phyloP scores from a whole-genome alignment of 2,888 invertebrate genomes.

The Ephialtes manifestator region DNA sequence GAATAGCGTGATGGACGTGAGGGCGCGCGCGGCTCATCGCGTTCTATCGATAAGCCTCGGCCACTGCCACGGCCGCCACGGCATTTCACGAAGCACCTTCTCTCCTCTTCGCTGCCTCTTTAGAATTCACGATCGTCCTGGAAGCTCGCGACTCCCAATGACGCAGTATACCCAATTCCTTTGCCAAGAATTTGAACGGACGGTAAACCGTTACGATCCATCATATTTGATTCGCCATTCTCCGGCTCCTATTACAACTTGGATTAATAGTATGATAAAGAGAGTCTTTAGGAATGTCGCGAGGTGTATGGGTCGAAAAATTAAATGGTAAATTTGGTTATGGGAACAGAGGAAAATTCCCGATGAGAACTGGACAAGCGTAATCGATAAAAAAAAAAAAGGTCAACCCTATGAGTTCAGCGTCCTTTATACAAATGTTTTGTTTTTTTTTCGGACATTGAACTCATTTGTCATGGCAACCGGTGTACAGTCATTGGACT shows the following conservation, averaged over 20 bases:
- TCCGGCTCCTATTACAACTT: conserved; percentile 1
- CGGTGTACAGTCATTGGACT: too few relatives aligned
- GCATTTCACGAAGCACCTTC: neutral
- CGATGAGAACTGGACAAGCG: neutral
- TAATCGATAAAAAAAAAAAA: neutral
- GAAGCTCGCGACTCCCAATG: conserved; percentile 45
- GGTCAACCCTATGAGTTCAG: neutral
- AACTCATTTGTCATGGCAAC: too few relatives aligned
- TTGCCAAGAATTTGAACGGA: conserved; percentile 68
- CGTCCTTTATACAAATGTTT: too few relatives aligned
- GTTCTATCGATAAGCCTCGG: conserved; percentile 10
- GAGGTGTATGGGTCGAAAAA: neutral
- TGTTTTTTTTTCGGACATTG: too few relatives aligned
- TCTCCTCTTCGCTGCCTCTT: conserved; percentile 37
- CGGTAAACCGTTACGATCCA: conserved; percentile 63
- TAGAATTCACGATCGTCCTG: conserved; percentile 62
- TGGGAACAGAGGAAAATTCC: neutral
- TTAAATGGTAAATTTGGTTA: neutral
- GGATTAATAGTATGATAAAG: neutral
- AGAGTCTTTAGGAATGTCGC: neutral
- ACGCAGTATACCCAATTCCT: conserved; percentile 57
- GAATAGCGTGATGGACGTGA: conserved; percentile 42
- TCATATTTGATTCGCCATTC: conserved; percentile 25
- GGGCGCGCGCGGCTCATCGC: conserved; percentile 15
- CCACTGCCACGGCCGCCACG: neutral